Evolutionary conservation across 2,797 vertebrate species (phyloP).

Genomic region (Austrolebias charrua): DNA sequence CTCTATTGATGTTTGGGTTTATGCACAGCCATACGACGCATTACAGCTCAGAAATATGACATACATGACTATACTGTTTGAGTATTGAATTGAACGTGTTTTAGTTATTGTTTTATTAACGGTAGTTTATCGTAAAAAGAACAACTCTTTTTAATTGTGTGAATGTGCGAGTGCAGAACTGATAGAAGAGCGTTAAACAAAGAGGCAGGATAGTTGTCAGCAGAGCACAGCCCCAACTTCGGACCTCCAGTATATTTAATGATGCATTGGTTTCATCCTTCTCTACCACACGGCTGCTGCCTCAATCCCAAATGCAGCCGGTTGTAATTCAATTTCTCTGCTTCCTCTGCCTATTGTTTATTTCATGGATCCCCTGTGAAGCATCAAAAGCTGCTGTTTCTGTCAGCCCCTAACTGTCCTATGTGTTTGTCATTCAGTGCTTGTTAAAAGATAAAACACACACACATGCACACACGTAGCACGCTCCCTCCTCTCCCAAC

Average conservation of each 20-base stretch:
- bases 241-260: conserved; percentile 74
- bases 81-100: conserved; percentile 16
- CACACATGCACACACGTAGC: conserved; percentile 14
- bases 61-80: conserved; percentile 18
- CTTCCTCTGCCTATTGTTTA: conserved; percentile 91
- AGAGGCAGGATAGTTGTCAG: conserved; percentile 44
- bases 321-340: conserved; percentile 88
- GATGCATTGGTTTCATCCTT: conserved; percentile 71
- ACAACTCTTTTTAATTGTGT: conserved; percentile 18
- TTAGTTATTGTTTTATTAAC: conserved; percentile 27
- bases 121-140: conserved; percentile 8
- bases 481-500: conserved; percentile 63
- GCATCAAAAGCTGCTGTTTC: conserved; percentile 94
- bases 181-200: conserved; percentile 44
- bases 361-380: conserved; percentile 96
- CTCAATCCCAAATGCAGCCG: conserved; percentile 68
- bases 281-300: conserved; percentile 62
- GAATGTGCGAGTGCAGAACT: conserved; percentile 16
- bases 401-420: conserved; percentile 92
- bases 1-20: conserved; percentile 62
- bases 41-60: conserved; percentile 54
- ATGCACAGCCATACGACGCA: conserved; percentile 50
- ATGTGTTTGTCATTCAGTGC: conserved; percentile 96
- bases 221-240: conserved; percentile 54
- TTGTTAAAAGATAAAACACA: conserved; percentile 87